Conservation (phyloP, 2,888 invertebrate genomes). For the Leptopilina drosophilae region DNA sequence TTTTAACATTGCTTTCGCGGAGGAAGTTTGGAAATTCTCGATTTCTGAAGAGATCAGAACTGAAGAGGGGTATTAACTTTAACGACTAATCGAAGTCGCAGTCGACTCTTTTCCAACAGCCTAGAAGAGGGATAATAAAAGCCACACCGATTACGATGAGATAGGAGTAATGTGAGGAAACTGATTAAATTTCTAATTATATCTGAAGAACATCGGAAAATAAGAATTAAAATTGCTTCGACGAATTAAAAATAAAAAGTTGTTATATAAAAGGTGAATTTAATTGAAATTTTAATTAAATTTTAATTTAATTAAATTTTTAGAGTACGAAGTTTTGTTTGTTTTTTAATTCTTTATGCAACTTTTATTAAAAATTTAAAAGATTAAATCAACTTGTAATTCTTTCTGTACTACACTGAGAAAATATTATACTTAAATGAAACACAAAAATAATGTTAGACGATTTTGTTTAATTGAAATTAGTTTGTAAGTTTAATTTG, state of each 20-base stretch:
- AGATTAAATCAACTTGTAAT: too few species aligned
- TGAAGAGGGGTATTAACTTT: constrained; percentile 22
- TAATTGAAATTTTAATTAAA: constrained; percentile 1
- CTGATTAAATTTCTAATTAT: constrained; percentile 36
- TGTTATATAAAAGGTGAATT: background rate
- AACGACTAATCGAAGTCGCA: constrained; percentile 9
- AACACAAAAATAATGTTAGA: too few species aligned
- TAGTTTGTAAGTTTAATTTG: too few species aligned
- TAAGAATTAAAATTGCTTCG: background rate
- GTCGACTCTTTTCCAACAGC: background rate
- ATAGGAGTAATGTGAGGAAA: background rate
- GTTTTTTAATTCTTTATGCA: too few species aligned
- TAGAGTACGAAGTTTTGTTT: background rate
- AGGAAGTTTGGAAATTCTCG: constrained; percentile 3
- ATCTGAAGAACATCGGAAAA: background rate
- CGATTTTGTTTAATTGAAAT: too few species aligned
- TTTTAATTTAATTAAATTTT: background rate
- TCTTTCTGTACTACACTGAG: too few species aligned
- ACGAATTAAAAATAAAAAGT: background rate
- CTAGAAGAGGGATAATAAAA: constrained; percentile 17
- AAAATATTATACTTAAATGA: too few species aligned
- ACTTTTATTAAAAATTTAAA: too few species aligned
- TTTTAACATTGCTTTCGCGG: background rate
- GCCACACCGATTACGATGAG: constrained; percentile 19
- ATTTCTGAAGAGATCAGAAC: constrained; percentile 25